Evolutionary conservation across 2,113 vertebrate species (phyloP), one percentile per base, ranked within the genome.

Genomic region (Clarias gariepinus): DNA sequence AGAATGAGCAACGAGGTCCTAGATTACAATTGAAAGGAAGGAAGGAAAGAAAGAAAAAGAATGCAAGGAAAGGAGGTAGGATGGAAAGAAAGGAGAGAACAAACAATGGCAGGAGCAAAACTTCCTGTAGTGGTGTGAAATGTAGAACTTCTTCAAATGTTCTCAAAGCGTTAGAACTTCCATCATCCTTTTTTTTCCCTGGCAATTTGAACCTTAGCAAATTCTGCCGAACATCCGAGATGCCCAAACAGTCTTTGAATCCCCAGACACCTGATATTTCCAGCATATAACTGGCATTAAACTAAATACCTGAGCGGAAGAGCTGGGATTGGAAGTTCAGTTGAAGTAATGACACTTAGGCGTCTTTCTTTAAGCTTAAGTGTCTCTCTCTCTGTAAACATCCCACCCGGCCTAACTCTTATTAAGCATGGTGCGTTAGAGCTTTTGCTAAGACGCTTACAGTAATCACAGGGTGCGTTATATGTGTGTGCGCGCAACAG

Each of bases 381-480:
- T 66, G 33, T 66, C 36, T 66, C 25, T 84, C 52, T 33, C 28
- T 86, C 81, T 76, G 69, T 33, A 19, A 83, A 77, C 73, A 69
- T 36, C 13, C 64, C n/a, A 33, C n/a, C 58, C 53, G 30, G 57
- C 68, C 36, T 86, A 74, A 83, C 61, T 64, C 74, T 60, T 71
- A 55, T 86, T 86, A 88, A 84, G 81, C 84, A 12, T 7, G 63
- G 58, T 33, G 84, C 36, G 9, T 85, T 82, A 19, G 7, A 57
- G 73, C 83, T 74, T 82, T 71, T 79, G 82, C 30, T 87, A 76
- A 82, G 61, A 77, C 60, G 74, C 76, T 88, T 86, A 77, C 68
- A 19, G 52, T 64, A 77, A 71, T 83, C 81, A 86, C 71, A 80
- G 83, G 87, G 80, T 83, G 77, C 85, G 78, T 89, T 85, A 82